A percentile compares a stretch with the other conserved stretches of the same genome.
Conservation (phyloP, 53 echinoderm and acorn worm genomes). For the Zoroaster sp. region DNA sequence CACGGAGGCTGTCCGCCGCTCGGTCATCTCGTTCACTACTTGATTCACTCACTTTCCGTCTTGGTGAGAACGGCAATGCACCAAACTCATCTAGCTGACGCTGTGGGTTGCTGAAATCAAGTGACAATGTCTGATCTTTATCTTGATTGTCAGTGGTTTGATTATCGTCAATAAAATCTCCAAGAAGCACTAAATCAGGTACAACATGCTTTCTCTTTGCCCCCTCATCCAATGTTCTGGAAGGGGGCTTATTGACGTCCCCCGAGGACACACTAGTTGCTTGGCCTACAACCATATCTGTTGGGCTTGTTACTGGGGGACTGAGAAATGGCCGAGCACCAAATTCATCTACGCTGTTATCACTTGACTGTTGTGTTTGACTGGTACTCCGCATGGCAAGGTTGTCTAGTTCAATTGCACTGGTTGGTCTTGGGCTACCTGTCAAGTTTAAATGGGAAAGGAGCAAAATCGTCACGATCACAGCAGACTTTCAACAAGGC, state of each 20-base stretch:
- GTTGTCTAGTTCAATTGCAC: slow-evolving; percentile 50
- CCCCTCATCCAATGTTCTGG: slow-evolving; percentile 8
- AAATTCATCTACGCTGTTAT: slow-evolving; percentile 52
- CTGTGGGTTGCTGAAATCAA: slow-evolving; percentile 68
- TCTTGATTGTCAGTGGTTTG: background rate
- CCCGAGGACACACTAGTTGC: slow-evolving; percentile 5
- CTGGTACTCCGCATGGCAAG: slow-evolving; percentile 16
- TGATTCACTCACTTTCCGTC: slow-evolving; percentile 73
- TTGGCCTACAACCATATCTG: slow-evolving; percentile 37
- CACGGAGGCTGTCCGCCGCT: slow-evolving; percentile 56
- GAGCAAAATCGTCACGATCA: no score
- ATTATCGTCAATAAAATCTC: slow-evolving; percentile 37
- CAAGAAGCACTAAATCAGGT: slow-evolving; percentile 22
- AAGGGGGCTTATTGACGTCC: slow-evolving; percentile 45
- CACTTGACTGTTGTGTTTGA: background rate
- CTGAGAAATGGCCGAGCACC: slow-evolving; percentile 61
- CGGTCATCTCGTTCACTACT: slow-evolving; percentile 87
- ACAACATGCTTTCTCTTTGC: slow-evolving; percentile 32
- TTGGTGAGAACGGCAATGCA: slow-evolving; percentile 73
- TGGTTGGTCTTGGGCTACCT: slow-evolving; percentile 45
- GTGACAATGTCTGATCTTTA: background rate
- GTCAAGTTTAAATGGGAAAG: background rate
- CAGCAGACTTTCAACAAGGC: no score
- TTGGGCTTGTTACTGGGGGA: slow-evolving; percentile 47
- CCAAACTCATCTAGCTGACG: slow-evolving; percentile 88